Percentiles rank a stretch among this genome's conserved stretches.
Evolutionary conservation across 2,113 vertebrate genomes (phyloP).

Genomic region (Sander vitreus): DNA sequence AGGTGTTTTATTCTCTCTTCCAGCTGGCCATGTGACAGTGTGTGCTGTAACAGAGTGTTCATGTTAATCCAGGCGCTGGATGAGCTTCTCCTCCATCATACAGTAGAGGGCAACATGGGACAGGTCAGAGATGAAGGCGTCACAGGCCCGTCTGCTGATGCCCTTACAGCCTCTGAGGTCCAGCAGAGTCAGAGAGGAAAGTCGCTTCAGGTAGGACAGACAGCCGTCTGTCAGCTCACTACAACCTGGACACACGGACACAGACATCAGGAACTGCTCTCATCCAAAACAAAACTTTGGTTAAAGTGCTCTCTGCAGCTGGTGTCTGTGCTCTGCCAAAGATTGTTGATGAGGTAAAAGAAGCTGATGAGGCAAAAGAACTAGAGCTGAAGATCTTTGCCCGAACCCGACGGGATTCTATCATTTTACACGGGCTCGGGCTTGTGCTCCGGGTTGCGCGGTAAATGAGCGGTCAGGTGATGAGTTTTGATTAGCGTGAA

Average conservation of each 20-base stretch:
- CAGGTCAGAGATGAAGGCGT: conserved; percentile 96
- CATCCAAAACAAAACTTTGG: background rate
- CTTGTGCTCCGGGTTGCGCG: too few relatives aligned
- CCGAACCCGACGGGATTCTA: too few relatives aligned
- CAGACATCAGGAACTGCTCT: background rate
- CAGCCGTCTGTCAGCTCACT: conserved; percentile 94
- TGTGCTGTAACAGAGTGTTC: background rate
- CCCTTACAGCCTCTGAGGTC: conserved; percentile 94
- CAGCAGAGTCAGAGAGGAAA: conserved; percentile 90
- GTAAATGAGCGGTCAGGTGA: too few relatives aligned
- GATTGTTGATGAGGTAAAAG: background rate
- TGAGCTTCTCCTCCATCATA: conserved; percentile 97
- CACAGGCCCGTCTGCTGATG: conserved; percentile 92
- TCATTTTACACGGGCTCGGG: too few relatives aligned
- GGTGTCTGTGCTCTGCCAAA: background rate
- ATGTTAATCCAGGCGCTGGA: conserved; percentile 89
- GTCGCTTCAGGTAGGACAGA: conserved; percentile 92
- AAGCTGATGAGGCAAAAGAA: background rate
- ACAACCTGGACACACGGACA: conserved; percentile 85
- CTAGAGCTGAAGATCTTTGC: too few relatives aligned
- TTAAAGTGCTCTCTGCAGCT: too few relatives aligned
- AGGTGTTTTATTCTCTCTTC: too few relatives aligned
- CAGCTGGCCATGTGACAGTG: background rate
- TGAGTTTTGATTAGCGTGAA: too few relatives aligned
- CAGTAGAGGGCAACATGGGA: conserved; percentile 94